Conservation (phyloP, 2,888 invertebrate species). For the Crematogaster levior region DNA sequence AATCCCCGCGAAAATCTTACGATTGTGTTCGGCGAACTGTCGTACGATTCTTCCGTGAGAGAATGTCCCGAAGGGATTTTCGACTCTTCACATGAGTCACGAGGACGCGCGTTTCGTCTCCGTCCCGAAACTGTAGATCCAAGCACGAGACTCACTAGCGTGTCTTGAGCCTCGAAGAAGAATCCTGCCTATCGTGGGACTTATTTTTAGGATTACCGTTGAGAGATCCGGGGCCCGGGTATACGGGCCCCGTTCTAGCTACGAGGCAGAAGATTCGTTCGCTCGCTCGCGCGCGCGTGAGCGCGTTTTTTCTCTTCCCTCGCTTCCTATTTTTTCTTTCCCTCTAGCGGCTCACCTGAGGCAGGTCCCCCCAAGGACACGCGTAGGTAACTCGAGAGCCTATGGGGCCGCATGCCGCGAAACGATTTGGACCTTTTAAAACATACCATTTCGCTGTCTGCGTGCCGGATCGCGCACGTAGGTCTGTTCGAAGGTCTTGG, state of each 20-base stretch:
- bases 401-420: conserved; percentile 80
- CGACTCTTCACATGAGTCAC: conserved; percentile 64
- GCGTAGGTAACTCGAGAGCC: conserved; percentile 83
- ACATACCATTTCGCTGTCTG: conserved; percentile 79
- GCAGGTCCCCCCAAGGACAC: conserved; percentile 81
- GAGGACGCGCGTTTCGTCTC: conserved; percentile 40
- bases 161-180: conserved; percentile 40
- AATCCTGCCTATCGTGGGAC: conserved; percentile 55
- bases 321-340: conserved; percentile 54
- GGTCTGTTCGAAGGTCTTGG: conserved; percentile 50
- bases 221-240: conserved; percentile 49
- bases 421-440: conserved; percentile 83
- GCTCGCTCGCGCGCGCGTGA: conserved; percentile 34
- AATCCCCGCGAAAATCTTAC: conserved; percentile 2
- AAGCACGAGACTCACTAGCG: conserved; percentile 31
- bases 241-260: conserved; percentile 55
- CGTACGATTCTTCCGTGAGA: conserved; percentile 57
- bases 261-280: conserved; percentile 73
- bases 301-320: conserved; percentile 43
- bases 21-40: conserved; percentile 41
- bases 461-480: conserved; percentile 72
- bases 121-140: conserved; percentile 46
- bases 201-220: conserved; percentile 68
- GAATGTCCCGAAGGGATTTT: conserved; percentile 60
- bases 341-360: conserved; percentile 68